Base-by-base conservation (phyloP, 1,140 invertebrate genomes). In the Panulirus ornatus region DNA sequence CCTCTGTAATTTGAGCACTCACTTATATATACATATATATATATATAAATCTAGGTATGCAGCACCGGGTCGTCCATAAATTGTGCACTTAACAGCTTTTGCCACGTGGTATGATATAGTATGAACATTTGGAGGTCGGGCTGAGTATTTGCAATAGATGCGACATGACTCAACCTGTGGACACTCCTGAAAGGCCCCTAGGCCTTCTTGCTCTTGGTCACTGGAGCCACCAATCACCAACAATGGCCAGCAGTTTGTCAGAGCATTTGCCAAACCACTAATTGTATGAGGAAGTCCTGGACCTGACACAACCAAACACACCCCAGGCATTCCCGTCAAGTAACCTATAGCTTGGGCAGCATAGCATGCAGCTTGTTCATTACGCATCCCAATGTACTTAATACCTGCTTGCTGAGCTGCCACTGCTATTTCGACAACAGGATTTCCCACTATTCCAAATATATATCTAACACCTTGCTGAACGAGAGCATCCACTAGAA, bases 311-410 rank as follows among this genome's bases (percentile, higher is more conserved):
- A 97, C 97, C 9, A 99, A 94, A 92, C 98, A 98, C n/a, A 97
- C 97, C 86, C 96, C 98, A 40, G 98, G 98, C 93, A 96, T 98
- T 85, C 95, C 95, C 73, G 97, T 98, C 82, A 98, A 94, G 93
- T 97, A 98, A 42, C 98, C 98, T 93, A 99, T 97, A n/a, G 97
- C 98, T 94, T 98, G 98, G 66, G 95, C 95, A 54, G 98, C 98
- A 94, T 99, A 99, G 91, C 97, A 97, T 5, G 98, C 98, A 0
- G 98, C 97, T 94, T 99, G 98, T 94, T 99, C 98, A 95, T 99
- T 99, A 91, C 98, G 94, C 96, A 99, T 99, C 34, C 97, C 98
- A 92, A 99, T 95, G 93, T 97, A 99, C 93, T 99, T 97, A 1
- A 99, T 95, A 14, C 98, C 98, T 54, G 94, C 96, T 66, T 95